Evolutionary conservation across 1,140 invertebrate genomes (phyloP).

Genomic region (Calliopsis andreniformis): DNA sequence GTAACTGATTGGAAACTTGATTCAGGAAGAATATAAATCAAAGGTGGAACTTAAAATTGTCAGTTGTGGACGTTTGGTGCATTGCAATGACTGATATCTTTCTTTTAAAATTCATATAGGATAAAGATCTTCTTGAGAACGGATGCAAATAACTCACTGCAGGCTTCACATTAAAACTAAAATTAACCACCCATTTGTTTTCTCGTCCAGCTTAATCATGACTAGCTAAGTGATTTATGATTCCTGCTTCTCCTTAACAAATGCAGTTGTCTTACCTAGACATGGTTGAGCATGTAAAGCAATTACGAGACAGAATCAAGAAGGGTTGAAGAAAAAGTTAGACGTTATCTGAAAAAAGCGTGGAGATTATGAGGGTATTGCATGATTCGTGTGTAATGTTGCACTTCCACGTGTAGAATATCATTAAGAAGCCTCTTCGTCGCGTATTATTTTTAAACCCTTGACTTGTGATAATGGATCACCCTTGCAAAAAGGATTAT

Average conservation of each 20-base stretch:
- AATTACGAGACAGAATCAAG: conserved; percentile 51
- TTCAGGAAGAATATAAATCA: neutral
- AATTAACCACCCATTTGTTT: conserved; percentile 73
- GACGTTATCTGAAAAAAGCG: conserved; percentile 62
- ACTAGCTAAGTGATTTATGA: conserved; percentile 68
- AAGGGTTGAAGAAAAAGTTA: conserved; percentile 54
- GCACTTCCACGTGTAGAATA: too few relatives aligned
- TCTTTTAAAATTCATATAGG: conserved; percentile 20
- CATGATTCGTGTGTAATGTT: conserved; percentile 63
- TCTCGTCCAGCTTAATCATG: conserved; percentile 67
- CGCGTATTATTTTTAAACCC: too few relatives aligned
- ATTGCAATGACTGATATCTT: neutral
- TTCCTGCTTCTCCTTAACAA: conserved; percentile 54
- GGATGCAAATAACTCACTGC: too few relatives aligned
- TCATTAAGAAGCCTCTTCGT: too few relatives aligned
- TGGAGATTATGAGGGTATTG: conserved; percentile 64
- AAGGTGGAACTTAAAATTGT: neutral
- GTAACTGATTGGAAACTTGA: too few relatives aligned
- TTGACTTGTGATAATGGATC: too few relatives aligned
- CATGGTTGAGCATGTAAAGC: conserved; percentile 56
- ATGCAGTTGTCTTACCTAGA: conserved; percentile 47
- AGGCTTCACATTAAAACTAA: conserved; percentile 62
- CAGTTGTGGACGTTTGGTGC: neutral
- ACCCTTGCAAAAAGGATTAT: too few relatives aligned
- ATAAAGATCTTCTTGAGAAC: conserved; percentile 32